Conservation (phyloP, 2,888 invertebrate genomes). For the Conchocele bisecta region DNA sequence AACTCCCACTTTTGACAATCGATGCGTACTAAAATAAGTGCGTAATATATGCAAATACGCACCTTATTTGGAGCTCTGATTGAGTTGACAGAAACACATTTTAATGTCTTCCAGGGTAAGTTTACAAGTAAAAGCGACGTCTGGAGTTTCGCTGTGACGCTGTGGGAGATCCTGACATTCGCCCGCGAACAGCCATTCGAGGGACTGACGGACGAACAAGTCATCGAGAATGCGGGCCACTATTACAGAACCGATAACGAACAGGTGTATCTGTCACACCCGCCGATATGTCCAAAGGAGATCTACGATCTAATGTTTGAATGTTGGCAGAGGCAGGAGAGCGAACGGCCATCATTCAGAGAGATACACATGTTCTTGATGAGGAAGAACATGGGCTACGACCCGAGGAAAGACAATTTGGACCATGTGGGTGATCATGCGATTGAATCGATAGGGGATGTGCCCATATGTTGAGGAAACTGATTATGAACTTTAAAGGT, state of each 20-base stretch:
- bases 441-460: no score
- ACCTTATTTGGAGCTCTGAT: background rate
- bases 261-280: conserved; percentile 87
- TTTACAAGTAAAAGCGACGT: conserved; percentile 94
- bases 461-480: conserved; percentile 1
- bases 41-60: no score
- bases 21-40: no score
- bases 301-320: conserved; percentile 96
- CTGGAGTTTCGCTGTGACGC: conserved; percentile 94
- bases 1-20: no score
- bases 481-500: no score
- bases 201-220: conserved; percentile 89
- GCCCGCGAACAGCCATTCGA: conserved; percentile 91
- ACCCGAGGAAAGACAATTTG: conserved; percentile 79
- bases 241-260: conserved; percentile 89
- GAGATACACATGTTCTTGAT: conserved; percentile 93
- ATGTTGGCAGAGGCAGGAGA: conserved; percentile 93
- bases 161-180: conserved; percentile 93
- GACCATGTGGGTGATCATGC: conserved; percentile 57
- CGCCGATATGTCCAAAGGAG: conserved; percentile 91
- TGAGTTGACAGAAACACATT: background rate
- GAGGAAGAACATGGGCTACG: conserved; percentile 82
- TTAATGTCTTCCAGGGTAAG: conserved; percentile 86
- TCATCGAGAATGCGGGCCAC: conserved; percentile 91
- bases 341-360: conserved; percentile 92